These are phyloP conservation scores for Sturnus vulgaris DNA, from an alignment of 2,113 vertebrate genomes.

Conservation along the genomic window DNA sequence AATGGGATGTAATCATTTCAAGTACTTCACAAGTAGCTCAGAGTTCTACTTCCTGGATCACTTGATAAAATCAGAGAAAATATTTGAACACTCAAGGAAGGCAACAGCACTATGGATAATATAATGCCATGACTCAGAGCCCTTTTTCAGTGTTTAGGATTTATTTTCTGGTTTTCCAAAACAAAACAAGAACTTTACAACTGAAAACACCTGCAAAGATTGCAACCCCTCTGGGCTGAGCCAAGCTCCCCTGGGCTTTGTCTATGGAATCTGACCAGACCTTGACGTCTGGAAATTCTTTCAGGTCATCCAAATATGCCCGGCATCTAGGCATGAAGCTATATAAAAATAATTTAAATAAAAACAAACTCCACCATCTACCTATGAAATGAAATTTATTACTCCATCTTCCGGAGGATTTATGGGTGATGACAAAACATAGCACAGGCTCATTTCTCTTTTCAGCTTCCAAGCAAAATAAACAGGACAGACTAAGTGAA, in stretches of 20 bases:
- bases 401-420: background rate
- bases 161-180: background rate
- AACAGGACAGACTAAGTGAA: background rate
- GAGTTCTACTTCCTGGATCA: background rate
- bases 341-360: conserved; percentile 15
- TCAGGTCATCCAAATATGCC: background rate
- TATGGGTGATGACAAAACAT: conserved; percentile 19
- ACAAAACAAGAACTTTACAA: background rate
- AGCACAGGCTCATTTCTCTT: conserved; percentile 22
- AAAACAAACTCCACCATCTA: background rate
- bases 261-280: background rate
- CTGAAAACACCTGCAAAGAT: background rate
- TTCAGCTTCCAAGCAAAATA: background rate
- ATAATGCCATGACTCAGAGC: background rate
- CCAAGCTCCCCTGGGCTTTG: fast-evolving
- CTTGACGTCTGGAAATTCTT: background rate
- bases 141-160: background rate
- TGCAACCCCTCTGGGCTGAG: background rate
- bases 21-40: conserved; percentile 14
- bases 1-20: conserved; percentile 8
- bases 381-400: conserved; percentile 22
- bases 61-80: conserved; percentile 25
- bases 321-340: background rate
- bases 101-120: background rate
- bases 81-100: conserved; percentile 1